These are phyloP conservation scores for Copsychus sechellarum DNA, from an alignment of 2,113 vertebrate species.

Conservation along the genomic window DNA sequence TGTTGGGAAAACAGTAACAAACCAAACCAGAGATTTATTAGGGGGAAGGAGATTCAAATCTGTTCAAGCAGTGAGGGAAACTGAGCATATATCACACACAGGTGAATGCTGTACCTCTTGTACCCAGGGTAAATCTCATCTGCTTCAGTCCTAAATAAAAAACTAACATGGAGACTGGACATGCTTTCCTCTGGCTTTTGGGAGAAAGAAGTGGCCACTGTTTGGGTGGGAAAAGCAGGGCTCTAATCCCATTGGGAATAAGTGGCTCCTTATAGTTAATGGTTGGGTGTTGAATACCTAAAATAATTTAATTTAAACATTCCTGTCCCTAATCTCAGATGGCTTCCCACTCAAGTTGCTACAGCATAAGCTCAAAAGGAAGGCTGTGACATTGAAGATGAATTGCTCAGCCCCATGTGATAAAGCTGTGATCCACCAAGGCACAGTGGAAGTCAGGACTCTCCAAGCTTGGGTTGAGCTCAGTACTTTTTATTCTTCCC, in stretches of 20 bases:
- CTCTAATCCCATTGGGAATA: neutral
- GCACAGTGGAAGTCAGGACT: neutral
- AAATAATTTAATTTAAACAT: neutral
- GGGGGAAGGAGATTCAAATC: neutral
- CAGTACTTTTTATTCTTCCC: neutral
- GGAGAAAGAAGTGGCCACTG: neutral
- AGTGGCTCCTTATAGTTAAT: neutral
- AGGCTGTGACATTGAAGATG: neutral
- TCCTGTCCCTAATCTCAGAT: neutral
- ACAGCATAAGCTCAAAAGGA: neutral
- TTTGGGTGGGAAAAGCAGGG: neutral
- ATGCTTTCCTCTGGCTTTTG: neutral
- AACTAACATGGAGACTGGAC: neutral
- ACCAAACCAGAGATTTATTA: accelerated
- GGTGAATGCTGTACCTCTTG: neutral
- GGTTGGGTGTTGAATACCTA: neutral
- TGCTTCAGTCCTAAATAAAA: neutral
- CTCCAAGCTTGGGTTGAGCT: neutral
- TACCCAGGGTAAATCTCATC: neutral
- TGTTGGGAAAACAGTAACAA: neutral
- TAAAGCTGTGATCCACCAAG: neutral
- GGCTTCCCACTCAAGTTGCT: neutral
- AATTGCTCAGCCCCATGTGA: neutral
- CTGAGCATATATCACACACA: accelerated
- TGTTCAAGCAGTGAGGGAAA: neutral